Evolutionary conservation across 2,797 vertebrate species (phyloP).

Genomic region (Dipus sagitta): DNA sequence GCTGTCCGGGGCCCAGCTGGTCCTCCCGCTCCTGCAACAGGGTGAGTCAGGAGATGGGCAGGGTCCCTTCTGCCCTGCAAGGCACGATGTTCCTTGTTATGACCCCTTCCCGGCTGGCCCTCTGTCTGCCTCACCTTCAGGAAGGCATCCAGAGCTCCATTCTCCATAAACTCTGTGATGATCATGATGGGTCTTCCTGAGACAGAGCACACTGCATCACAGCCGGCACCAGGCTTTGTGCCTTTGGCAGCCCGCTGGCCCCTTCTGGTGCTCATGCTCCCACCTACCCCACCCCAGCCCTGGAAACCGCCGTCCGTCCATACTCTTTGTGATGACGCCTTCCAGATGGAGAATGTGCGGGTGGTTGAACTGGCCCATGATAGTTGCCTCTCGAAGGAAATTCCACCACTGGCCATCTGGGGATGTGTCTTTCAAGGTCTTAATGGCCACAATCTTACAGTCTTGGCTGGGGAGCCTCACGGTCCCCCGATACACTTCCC

Average conservation of each 20-base stretch:
- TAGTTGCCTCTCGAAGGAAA: constrained; percentile 96
- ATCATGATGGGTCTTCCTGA: constrained; percentile 91
- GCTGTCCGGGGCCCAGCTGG: constrained; percentile 90
- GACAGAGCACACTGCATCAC: not conserved
- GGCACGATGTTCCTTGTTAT: not conserved
- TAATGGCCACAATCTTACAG: constrained; percentile 87
- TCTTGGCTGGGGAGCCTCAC: constrained; percentile 86
- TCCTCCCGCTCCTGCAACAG: constrained; percentile 87
- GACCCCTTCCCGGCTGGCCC: not conserved
- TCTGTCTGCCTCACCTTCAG: constrained; percentile 86
- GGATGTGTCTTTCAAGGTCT: constrained; percentile 88
- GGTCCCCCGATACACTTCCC: constrained; percentile 89
- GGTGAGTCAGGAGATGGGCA: not conserved
- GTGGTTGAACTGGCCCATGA: constrained; percentile 98
- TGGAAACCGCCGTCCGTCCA: not conserved
- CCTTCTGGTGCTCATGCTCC: accelerated
- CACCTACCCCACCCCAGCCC: accelerated
- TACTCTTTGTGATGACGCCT: constrained; percentile 90
- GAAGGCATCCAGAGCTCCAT: constrained; percentile 90
- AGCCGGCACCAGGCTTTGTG: not conserved
- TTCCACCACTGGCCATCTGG: constrained; percentile 93
- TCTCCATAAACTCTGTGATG: constrained; percentile 91
- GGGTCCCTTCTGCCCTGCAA: not conserved
- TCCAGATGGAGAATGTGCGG: constrained; percentile 90
- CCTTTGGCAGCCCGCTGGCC: not conserved